A percentile compares a stretch with the other conserved stretches of the same genome.
Evolutionary conservation across 2,113 vertebrate species (phyloP).

Genomic region (Capreolus pygargus): DNA sequence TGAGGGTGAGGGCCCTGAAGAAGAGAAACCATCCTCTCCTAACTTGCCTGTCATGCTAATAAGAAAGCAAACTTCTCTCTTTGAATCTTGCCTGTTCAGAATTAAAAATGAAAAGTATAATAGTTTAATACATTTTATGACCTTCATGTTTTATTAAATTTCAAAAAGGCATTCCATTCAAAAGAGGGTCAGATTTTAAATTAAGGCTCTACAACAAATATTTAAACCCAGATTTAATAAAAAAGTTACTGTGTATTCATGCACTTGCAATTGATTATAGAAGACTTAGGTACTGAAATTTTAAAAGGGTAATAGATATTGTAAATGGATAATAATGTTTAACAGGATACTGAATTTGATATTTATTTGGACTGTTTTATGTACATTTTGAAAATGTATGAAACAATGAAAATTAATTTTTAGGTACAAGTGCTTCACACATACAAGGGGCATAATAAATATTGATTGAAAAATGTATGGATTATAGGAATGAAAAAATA

Average conservation of each 20-base stretch:
- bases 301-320: slow-evolving; percentile 74
- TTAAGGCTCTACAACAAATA: slow-evolving; percentile 75
- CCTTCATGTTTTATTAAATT: slow-evolving; percentile 79
- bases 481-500: slow-evolving; percentile 25
- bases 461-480: slow-evolving; percentile 51
- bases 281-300: slow-evolving; percentile 71
- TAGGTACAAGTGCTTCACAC: slow-evolving; percentile 51
- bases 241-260: slow-evolving; percentile 74
- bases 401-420: slow-evolving; percentile 61
- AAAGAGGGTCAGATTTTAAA: slow-evolving; percentile 76
- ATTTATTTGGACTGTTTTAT: slow-evolving; percentile 72
- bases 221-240: slow-evolving; percentile 77
- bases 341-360: slow-evolving; percentile 66
- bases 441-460: slow-evolving; percentile 30
- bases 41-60: slow-evolving; percentile 4
- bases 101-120: slow-evolving; percentile 75
- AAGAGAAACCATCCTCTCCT: background rate
- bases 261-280: slow-evolving; percentile 70
- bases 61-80: slow-evolving; percentile 43
- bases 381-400: slow-evolving; percentile 68
- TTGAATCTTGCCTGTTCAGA: slow-evolving; percentile 60
- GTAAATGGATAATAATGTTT: slow-evolving; percentile 74
- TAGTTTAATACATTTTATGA: slow-evolving; percentile 74
- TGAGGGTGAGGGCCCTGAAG: background rate
- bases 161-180: slow-evolving; percentile 72